Percentiles rank a stretch among this genome's conserved stretches.
Evolutionary conservation across 1,140 invertebrate genomes (phyloP).

Genomic region (Lepidurus packardi): DNA sequence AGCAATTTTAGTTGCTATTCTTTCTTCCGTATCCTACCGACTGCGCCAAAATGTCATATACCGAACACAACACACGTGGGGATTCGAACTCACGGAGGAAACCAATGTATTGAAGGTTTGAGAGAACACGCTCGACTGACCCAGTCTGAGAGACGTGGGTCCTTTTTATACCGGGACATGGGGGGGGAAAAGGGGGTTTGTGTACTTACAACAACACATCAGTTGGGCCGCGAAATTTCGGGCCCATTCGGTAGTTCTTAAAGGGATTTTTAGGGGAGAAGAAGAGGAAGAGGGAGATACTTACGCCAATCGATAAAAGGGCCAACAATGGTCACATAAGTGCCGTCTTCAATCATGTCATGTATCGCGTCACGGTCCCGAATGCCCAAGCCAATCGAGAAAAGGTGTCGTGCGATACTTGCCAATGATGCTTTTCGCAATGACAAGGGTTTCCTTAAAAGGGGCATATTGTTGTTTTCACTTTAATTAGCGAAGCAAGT

Average conservation of each 20-base stretch:
- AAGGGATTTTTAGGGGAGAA: no score
- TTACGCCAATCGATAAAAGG: constrained; percentile 32
- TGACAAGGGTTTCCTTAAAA: constrained; percentile 29
- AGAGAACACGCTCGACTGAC: no score
- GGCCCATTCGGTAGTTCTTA: no score
- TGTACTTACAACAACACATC: background rate
- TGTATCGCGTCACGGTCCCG: background rate
- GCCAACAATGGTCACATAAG: constrained; percentile 25
- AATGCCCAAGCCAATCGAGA: constrained; percentile 18
- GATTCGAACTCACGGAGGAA: no score
- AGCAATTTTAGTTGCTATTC: no score
- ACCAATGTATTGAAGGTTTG: no score
- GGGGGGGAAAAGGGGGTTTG: no score
- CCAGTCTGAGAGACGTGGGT: no score
- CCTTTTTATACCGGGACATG: no score
- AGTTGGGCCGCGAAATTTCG: background rate
- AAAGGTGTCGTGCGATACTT: constrained; percentile 23
- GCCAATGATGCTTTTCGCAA: constrained; percentile 24
- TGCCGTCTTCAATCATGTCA: constrained; percentile 27
- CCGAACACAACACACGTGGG: no score
- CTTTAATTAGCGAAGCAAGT: background rate
- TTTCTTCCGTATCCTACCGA: no score
- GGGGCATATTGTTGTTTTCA: constrained; percentile 27
- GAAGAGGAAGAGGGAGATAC: background rate
- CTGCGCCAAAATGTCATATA: no score